These are phyloP conservation scores for Drosophila koepferae DNA, from an alignment of 2,888 invertebrate genomes.

Conservation along the genomic window DNA sequence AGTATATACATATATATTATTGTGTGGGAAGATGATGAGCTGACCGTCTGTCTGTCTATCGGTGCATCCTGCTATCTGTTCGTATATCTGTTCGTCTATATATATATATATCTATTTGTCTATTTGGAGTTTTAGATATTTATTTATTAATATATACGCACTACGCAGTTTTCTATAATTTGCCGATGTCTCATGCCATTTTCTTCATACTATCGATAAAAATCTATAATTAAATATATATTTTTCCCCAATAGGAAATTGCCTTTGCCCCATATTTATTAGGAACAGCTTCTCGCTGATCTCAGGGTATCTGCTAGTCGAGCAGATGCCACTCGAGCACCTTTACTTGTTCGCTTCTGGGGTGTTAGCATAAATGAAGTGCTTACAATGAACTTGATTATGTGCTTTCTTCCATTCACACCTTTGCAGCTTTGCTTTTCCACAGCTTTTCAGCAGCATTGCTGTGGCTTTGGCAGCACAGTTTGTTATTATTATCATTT, in stretches of 20 bases:
- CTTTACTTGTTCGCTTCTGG: background rate
- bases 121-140: too few relatives aligned
- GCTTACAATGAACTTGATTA: constrained; percentile 32
- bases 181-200: too few relatives aligned
- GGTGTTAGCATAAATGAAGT: constrained; percentile 18
- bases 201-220: background rate
- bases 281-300: background rate
- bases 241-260: too few relatives aligned
- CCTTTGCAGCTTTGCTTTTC: constrained; percentile 34
- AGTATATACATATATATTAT: background rate
- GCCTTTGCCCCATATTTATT: too few relatives aligned
- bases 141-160: too few relatives aligned
- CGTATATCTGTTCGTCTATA: too few relatives aligned
- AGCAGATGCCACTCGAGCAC: background rate
- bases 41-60: background rate
- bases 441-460: constrained; percentile 34
- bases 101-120: too few relatives aligned
- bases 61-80: too few relatives aligned
- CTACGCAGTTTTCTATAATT: too few relatives aligned
- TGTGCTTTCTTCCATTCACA: constrained; percentile 33
- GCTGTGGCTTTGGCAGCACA: constrained; percentile 21
- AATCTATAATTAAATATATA: background rate
- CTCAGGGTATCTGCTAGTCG: background rate
- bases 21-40: too few relatives aligned
- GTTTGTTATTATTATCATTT: constrained; percentile 7